Base-by-base conservation (phyloP, 1,140 invertebrate genomes). In the Hylaeus volcanicus region DNA sequence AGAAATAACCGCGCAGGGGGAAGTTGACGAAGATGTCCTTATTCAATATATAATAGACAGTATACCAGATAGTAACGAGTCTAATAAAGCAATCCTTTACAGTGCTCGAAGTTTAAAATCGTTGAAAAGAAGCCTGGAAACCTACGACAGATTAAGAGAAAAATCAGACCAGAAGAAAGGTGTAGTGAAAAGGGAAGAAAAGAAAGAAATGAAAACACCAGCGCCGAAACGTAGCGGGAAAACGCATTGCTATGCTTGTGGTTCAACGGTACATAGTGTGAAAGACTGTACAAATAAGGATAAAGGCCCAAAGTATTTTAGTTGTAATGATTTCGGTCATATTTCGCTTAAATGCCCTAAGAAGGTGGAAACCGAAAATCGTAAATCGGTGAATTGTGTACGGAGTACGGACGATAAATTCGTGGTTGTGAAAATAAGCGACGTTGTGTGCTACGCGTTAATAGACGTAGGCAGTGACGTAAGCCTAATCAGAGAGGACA, bases 51-150 rank as follows among this genome's bases (percentile, higher is more conserved):
- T 58, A 26, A 58, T 58, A 15, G 85, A 90, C 41, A 88, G 85
- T 2, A 79, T 90, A 6, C 77, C n/a, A 1, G 86, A 88, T 53
- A 64, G 83, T 26, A 63, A 80, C 0, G 82, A 74, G 1, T 9
- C 39, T 0, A 88, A 84, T 48, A 88, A 88, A 55, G 64, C 65
- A 0, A 48, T 84, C 0, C 60, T 90, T 5, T 88, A 87, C 41
- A 64, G 72, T n/a, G 74, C 78, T 0, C 14, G 45, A 12, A 73
- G 53, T 0, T 53, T 85, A 63, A 39, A 39, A 0, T 81, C 81
- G 45, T 11, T 88, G 6, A 81, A 81, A n/a, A 69, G 74, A 14
- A 63, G 43, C 5, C n/a, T 85, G 0, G 78, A 83, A 3, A 3
- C 56, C 0, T 87, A 85, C 9, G 83, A 85, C 26, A 5, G 53